phyloP scores from a whole-genome alignment of 2,888 invertebrate species.

The Xylota segnis region DNA sequence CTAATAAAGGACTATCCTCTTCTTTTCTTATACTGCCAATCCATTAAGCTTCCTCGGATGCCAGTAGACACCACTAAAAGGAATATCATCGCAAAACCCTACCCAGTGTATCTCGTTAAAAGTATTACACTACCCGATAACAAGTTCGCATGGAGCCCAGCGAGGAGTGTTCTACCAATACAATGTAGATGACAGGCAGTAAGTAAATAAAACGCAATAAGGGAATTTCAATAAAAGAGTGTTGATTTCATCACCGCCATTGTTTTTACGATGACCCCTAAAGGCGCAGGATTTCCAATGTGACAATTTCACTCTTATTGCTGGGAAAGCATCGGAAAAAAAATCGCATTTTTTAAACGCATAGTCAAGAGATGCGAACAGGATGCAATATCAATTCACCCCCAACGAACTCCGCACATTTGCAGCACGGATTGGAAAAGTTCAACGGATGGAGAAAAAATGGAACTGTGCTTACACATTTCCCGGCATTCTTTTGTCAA shows the following conservation, averaged over 20 bases:
- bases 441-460: constrained; percentile 18
- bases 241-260: constrained; percentile 75
- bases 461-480: constrained; percentile 43
- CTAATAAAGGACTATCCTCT: background rate
- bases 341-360: constrained; percentile 52
- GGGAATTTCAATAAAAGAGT: constrained; percentile 73
- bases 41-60: background rate
- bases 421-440: constrained; percentile 40
- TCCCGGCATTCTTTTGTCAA: constrained; percentile 58
- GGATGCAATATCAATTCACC: constrained; percentile 75
- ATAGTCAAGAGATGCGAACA: constrained; percentile 50
- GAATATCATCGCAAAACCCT: background rate
- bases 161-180: constrained; percentile 31
- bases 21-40: background rate
- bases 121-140: background rate
- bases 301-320: constrained; percentile 72
- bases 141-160: background rate
- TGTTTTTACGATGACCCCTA: constrained; percentile 74
- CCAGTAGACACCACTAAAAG: constrained; percentile 7
- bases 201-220: constrained; percentile 74
- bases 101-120: constrained; percentile 11
- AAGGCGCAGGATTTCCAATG: constrained; percentile 73
- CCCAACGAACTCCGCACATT: constrained; percentile 40
- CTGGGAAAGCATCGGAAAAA: constrained; percentile 47
- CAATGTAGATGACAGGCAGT: constrained; percentile 43